These are phyloP conservation scores for Spodoptera littoralis DNA, from an alignment of 2,888 invertebrate genomes.

Conservation along the genomic window DNA sequence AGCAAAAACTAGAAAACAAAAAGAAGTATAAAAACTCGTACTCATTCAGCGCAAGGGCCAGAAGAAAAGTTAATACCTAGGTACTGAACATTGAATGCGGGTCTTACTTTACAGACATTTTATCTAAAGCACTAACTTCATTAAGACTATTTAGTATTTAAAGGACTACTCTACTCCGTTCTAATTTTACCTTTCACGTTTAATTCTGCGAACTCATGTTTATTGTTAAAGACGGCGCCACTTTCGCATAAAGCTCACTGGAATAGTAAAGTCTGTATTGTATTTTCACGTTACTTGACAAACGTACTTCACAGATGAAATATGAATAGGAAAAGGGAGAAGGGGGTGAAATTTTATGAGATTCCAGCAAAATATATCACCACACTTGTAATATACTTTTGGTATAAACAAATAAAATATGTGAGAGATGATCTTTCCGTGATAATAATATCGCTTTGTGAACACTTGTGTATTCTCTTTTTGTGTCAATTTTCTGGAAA, in stretches of 20 bases:
- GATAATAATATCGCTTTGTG: constrained; percentile 38
- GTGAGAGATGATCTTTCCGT: constrained; percentile 39
- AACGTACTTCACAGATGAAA: constrained; percentile 63
- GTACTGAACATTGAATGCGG: too few species aligned
- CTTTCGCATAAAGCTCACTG: constrained; percentile 6
- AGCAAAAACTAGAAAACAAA: too few species aligned
- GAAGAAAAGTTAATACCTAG: too few species aligned
- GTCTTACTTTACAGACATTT: too few species aligned
- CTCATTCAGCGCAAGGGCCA: too few species aligned
- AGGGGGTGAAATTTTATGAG: constrained; percentile 64
- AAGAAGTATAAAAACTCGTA: too few species aligned
- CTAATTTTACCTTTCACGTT: too few species aligned
- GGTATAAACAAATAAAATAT: constrained; percentile 61
- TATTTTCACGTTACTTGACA: constrained; percentile 54
- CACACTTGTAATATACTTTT: constrained; percentile 55
- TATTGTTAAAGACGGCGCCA: constrained; percentile 1
- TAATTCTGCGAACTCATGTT: neutral
- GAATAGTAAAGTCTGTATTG: constrained; percentile 36
- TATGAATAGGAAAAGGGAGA: constrained; percentile 58
- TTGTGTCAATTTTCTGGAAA: neutral
- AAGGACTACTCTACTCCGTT: too few species aligned
- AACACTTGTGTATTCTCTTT: constrained; percentile 27
- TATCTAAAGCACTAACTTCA: too few species aligned
- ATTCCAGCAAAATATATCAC: constrained; percentile 59
- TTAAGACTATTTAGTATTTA: too few species aligned